These are phyloP conservation scores for Lissonota sp. DNA, from an alignment of 2,888 invertebrate genomes.

Conservation along the genomic window DNA sequence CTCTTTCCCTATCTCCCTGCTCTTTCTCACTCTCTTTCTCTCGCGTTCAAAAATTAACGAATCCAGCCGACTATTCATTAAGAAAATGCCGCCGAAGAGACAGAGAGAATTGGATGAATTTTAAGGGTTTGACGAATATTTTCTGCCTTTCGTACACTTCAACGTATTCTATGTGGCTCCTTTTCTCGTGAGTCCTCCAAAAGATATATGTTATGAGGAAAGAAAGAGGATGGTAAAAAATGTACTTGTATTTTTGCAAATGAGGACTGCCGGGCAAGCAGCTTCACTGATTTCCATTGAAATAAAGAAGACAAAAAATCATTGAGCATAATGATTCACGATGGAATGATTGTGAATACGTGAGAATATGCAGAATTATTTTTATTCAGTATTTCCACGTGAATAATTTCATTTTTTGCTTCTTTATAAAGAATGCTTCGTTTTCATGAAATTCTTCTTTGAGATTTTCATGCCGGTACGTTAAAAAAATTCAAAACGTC, in stretches of 20 bases:
- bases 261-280: slow-evolving; percentile 25
- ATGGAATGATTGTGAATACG: not conserved
- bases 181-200: slow-evolving; percentile 6
- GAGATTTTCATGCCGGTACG: too few species aligned
- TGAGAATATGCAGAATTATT: not conserved
- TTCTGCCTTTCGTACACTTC: slow-evolving; percentile 27
- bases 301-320: not conserved
- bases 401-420: too few species aligned
- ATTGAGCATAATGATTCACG: not conserved
- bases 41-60: slow-evolving; percentile 52
- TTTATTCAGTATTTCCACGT: too few species aligned
- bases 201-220: slow-evolving; percentile 10
- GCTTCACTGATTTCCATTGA: not conserved
- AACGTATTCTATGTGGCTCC: slow-evolving; percentile 24
- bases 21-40: too few species aligned
- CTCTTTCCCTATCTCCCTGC: too few species aligned
- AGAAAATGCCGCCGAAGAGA: slow-evolving; percentile 43
- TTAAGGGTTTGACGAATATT: slow-evolving; percentile 50
- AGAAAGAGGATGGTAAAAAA: not conserved
- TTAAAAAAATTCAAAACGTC: too few species aligned
- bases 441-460: too few species aligned
- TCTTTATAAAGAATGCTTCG: too few species aligned
- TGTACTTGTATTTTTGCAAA: slow-evolving; percentile 4
- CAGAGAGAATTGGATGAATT: slow-evolving; percentile 24
- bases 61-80: slow-evolving; percentile 62